phyloP scores from a whole-genome alignment of 2,888 invertebrate species.

The Dendrolimus pini region DNA sequence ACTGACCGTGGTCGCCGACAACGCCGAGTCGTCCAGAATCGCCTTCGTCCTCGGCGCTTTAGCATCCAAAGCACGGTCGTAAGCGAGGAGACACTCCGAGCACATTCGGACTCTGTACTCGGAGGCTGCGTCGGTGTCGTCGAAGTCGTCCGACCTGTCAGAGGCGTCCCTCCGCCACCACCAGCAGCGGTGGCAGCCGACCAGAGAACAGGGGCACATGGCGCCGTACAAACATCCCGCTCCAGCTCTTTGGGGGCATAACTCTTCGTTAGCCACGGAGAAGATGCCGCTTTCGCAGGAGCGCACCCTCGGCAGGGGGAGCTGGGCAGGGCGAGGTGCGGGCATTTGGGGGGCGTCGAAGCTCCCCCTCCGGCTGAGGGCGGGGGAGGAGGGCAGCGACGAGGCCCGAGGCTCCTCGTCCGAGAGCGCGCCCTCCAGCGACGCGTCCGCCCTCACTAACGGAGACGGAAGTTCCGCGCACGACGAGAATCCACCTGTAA shows the following conservation, averaged over 20 bases:
- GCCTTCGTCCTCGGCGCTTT: constrained; percentile 57
- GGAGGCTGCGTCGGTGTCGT: constrained; percentile 18
- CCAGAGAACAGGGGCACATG: constrained; percentile 60
- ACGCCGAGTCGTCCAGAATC: constrained; percentile 76
- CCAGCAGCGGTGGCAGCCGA: constrained; percentile 63
- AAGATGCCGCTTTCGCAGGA: constrained; percentile 94
- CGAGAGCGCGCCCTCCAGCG: constrained; percentile 12
- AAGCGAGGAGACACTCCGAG: constrained; percentile 40
- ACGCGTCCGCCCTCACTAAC: constrained; percentile 44
- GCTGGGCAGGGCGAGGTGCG: constrained; percentile 25
- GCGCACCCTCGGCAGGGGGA: constrained; percentile 78
- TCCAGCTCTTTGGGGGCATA: constrained; percentile 61
- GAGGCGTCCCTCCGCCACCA: constrained; percentile 48
- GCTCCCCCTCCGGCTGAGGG: constrained; percentile 37
- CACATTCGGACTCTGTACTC: constrained; percentile 28
- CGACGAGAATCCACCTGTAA: constrained; percentile 78
- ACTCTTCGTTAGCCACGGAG: constrained; percentile 89
- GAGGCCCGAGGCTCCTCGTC: constrained; percentile 44
- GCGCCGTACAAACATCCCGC: constrained; percentile 38
- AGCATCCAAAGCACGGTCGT: constrained; percentile 41
- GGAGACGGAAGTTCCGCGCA: constrained; percentile 87
- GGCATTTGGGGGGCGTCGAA: constrained; percentile 29
- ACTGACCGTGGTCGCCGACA: constrained; percentile 70
- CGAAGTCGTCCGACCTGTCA: constrained; percentile 19
- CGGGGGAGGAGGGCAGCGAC: constrained; percentile 58